These are phyloP conservation scores for Myotis lucifugus DNA, from an alignment of 2,113 vertebrate species.

Conservation along the genomic window DNA sequence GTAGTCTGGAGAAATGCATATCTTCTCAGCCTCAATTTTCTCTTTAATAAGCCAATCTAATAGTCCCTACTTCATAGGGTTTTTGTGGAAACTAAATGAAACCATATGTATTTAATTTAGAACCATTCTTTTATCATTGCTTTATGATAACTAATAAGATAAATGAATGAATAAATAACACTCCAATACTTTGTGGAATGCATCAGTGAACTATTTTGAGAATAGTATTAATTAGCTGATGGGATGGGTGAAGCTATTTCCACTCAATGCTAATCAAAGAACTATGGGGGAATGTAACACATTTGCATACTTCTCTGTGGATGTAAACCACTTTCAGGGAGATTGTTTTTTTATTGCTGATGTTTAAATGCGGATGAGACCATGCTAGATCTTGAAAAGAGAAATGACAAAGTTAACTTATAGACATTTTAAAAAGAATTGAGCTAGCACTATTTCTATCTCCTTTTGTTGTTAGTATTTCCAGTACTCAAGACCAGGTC, in stretches of 20 bases:
- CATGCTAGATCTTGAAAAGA: slow-evolving; percentile 31
- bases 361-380: neutral
- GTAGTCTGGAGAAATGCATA: neutral
- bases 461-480: slow-evolving; percentile 40
- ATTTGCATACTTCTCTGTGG: neutral
- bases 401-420: slow-evolving; percentile 9
- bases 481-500: neutral
- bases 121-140: neutral
- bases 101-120: neutral
- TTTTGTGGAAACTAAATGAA: slow-evolving; percentile 7
- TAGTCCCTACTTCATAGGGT: neutral
- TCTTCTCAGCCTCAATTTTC: neutral
- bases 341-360: neutral
- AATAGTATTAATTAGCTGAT: neutral
- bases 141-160: neutral
- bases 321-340: neutral
- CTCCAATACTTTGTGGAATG: neutral
- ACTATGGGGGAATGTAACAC: neutral
- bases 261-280: neutral
- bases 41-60: neutral
- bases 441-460: neutral
- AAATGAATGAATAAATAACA: too few relatives aligned
- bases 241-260: neutral
- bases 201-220: neutral
- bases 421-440: slow-evolving; percentile 8